These are phyloP conservation scores for Anoplolepis gracilipes DNA, from an alignment of 1,140 invertebrate species.

Conservation along the genomic window DNA sequence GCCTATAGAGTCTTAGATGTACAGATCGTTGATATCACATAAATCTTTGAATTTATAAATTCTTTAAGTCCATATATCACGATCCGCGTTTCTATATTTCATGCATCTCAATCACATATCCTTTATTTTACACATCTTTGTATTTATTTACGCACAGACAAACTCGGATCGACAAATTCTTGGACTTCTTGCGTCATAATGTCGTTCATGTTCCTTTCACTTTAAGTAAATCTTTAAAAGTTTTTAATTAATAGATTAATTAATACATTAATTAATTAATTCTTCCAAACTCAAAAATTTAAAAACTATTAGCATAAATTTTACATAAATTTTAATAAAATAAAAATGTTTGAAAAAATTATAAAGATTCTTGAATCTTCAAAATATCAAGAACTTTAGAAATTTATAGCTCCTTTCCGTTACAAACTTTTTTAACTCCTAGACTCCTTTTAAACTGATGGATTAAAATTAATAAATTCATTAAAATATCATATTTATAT, in stretches of 20 bases:
- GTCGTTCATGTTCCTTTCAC: neutral
- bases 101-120: conserved; percentile 28
- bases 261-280: conserved; percentile 9
- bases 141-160: neutral
- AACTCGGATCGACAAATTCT: conserved; percentile 26
- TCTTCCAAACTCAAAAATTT: neutral
- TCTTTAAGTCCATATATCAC: conserved; percentile 42
- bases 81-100: conserved; percentile 53
- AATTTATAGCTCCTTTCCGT: neutral
- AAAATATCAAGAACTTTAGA: neutral
- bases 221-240: neutral
- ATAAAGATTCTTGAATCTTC: neutral
- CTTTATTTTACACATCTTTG: conserved; percentile 20
- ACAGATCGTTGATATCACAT: conserved; percentile 53
- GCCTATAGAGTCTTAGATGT: conserved; percentile 42
- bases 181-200: neutral
- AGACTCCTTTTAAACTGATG: neutral
- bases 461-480: neutral
- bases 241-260: too few species aligned
- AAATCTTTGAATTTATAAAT: conserved; percentile 45
- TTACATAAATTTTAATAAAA: neutral
- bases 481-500: neutral
- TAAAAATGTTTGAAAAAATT: neutral
- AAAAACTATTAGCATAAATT: neutral
- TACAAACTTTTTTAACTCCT: neutral